A percentile compares a stretch with the other conserved stretches of the same genome.
phyloP scores from a whole-genome alignment of 2,888 invertebrate genomes.

The Napeogenes inachia region DNA sequence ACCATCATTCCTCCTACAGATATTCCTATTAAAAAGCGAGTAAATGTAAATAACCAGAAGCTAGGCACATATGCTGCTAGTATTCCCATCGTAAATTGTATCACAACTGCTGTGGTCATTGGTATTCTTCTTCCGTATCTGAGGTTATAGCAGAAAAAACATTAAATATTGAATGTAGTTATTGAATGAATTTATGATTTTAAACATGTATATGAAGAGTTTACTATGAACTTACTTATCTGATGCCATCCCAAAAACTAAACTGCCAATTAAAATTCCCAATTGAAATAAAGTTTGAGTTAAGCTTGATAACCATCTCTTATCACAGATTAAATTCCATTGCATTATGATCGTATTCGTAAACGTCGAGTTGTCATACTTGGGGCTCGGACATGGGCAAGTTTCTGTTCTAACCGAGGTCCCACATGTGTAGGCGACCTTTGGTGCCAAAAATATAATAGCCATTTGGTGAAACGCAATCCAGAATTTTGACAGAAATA shows the following conservation, averaged over 20 bases:
- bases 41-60: slow-evolving; percentile 78
- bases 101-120: slow-evolving; percentile 81
- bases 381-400: slow-evolving; percentile 77
- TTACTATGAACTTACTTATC: slow-evolving; percentile 78
- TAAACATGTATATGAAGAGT: background rate
- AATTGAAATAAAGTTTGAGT: slow-evolving; percentile 86
- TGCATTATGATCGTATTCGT: slow-evolving; percentile 83
- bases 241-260: slow-evolving; percentile 84
- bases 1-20: slow-evolving; percentile 92
- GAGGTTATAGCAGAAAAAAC: slow-evolving; percentile 16
- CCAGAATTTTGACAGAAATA: slow-evolving; percentile 65
- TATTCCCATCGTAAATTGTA: slow-evolving; percentile 84
- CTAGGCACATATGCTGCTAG: slow-evolving; percentile 82
- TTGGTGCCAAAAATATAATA: slow-evolving; percentile 71
- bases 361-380: slow-evolving; percentile 81
- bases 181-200: too few species aligned
- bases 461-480: slow-evolving; percentile 74
- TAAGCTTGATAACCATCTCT: slow-evolving; percentile 79
- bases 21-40: slow-evolving; percentile 83
- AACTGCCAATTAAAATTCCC: slow-evolving; percentile 84
- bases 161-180: background rate
- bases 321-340: slow-evolving; percentile 86
- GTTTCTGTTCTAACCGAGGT: slow-evolving; percentile 41
- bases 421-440: slow-evolving; percentile 50
- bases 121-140: slow-evolving; percentile 87